phyloP scores from a whole-genome alignment of 2,113 vertebrate species.

The Thamnophis sirtalis region DNA sequence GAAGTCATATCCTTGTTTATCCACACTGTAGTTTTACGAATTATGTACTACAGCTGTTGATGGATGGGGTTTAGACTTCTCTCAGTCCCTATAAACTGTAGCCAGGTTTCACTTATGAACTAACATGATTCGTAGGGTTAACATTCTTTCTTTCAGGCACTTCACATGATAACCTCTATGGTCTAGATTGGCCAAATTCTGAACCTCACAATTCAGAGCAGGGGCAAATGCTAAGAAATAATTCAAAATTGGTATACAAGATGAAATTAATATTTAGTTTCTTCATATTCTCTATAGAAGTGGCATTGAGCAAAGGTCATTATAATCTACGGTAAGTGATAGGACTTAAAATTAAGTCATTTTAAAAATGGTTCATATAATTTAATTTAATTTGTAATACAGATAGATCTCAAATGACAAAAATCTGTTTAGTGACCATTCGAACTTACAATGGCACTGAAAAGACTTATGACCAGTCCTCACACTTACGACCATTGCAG shows the following conservation, averaged over 20 bases:
- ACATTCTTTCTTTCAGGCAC: background rate
- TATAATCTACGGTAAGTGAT: background rate
- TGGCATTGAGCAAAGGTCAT: background rate
- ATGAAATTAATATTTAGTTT: background rate
- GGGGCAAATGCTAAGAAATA: background rate
- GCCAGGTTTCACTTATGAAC: background rate
- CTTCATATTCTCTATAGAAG: background rate
- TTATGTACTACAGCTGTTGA: background rate
- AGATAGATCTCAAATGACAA: background rate
- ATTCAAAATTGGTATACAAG: background rate
- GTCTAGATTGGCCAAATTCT: background rate
- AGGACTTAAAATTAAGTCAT: background rate
- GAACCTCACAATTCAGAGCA: background rate
- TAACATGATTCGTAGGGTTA: background rate
- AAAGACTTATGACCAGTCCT: too few relatives aligned
- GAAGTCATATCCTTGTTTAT: background rate
- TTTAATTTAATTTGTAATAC: background rate
- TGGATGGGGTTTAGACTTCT: background rate
- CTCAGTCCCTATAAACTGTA: background rate
- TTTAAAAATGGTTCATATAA: background rate
- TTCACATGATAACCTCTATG: too few relatives aligned
- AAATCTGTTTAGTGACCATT: background rate
- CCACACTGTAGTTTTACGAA: background rate
- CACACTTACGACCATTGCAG: too few relatives aligned
- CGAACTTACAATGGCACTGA: too few relatives aligned